phyloP scores from a whole-genome alignment of 2,113 vertebrate genomes.

The Syngnathus scovelli region DNA sequence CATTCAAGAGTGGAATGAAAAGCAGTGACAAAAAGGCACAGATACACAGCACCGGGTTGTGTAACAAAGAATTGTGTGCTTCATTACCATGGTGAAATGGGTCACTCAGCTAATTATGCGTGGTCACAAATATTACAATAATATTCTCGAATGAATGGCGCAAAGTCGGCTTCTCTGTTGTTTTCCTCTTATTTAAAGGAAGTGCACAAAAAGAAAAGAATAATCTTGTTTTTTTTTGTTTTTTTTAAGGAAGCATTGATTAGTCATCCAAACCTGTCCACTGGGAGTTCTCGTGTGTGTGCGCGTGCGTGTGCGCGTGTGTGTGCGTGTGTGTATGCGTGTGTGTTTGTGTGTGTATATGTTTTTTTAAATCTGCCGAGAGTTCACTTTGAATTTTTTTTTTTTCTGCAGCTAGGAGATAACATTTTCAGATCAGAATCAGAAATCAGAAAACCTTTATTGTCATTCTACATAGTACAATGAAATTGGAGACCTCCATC shows the following conservation, averaged over 20 bases:
- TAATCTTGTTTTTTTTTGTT: background rate
- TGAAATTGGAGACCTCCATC: too few relatives aligned
- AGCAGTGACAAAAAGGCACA: background rate
- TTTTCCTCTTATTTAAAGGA: background rate
- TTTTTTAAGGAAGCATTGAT: constrained; percentile 26
- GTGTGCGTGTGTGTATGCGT: too few relatives aligned
- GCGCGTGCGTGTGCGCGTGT: constrained; percentile 7
- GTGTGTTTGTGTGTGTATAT: too few relatives aligned
- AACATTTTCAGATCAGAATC: constrained; percentile 32
- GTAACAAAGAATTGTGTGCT: background rate
- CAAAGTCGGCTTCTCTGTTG: background rate
- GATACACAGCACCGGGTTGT: background rate
- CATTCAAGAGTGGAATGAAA: background rate
- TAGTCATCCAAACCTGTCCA: constrained; percentile 20
- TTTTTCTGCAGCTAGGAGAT: constrained; percentile 39
- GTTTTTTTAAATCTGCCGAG: constrained; percentile 10
- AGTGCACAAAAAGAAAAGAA: background rate
- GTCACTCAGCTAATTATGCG: background rate
- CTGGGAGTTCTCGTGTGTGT: constrained; percentile 8
- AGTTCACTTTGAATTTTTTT: constrained; percentile 44
- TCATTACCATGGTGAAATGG: background rate
- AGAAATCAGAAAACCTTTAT: too few relatives aligned
- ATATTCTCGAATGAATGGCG: background rate
- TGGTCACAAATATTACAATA: background rate
- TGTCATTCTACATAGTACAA: too few relatives aligned